phyloP scores from a whole-genome alignment of 1,140 invertebrate species.

The Amphibalanus amphitrite region DNA sequence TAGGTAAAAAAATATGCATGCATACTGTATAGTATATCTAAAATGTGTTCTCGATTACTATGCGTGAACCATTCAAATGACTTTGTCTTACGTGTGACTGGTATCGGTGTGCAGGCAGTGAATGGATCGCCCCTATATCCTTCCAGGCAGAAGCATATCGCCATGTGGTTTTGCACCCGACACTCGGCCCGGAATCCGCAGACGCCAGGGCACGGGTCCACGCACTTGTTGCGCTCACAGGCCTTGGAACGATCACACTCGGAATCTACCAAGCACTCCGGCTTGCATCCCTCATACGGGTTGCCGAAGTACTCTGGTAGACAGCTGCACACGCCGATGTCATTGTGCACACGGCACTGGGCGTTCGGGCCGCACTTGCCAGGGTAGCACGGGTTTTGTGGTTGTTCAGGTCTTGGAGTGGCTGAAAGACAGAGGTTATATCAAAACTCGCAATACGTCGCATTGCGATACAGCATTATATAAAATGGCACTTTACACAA shows the following conservation, averaged over 20 bases:
- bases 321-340: conserved; percentile 57
- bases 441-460: too few relatives aligned
- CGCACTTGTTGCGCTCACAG: conserved; percentile 44
- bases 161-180: conserved; percentile 18
- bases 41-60: too few relatives aligned
- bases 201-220: conserved; percentile 57
- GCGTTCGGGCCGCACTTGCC: conserved; percentile 49
- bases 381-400: conserved; percentile 1
- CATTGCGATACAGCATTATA: too few relatives aligned
- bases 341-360: conserved; percentile 47
- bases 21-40: too few relatives aligned
- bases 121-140: conserved; percentile 35
- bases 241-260: conserved; percentile 45
- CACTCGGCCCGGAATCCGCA: conserved; percentile 34
- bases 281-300: conserved; percentile 41
- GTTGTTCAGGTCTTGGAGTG: too few relatives aligned
- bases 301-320: conserved; percentile 14
- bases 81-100: not conserved
- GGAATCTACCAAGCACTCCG: conserved; percentile 49
- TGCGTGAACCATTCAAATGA: too few relatives aligned
- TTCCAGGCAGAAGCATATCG: conserved; percentile 21
- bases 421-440: too few relatives aligned
- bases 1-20: too few relatives aligned
- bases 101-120: conserved; percentile 27
- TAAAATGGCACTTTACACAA: too few relatives aligned